Conservation (phyloP, 2,113 vertebrate genomes). For the Crocuta crocuta region DNA sequence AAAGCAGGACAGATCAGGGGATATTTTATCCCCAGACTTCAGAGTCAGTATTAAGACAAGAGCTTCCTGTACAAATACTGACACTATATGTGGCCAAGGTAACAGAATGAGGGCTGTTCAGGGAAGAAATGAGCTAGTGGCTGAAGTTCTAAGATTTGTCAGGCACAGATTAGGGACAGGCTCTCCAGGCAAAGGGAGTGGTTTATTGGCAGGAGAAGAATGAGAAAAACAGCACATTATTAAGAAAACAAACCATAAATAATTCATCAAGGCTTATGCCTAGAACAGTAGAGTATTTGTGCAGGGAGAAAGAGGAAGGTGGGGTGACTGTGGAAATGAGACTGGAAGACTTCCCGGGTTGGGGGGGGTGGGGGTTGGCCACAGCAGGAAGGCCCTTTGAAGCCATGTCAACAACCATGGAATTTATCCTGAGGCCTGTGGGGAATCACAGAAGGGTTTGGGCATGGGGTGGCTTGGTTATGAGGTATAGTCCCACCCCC, state of each 20-base stretch:
- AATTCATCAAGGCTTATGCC: background rate
- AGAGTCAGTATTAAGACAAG: background rate
- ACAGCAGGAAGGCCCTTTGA: background rate
- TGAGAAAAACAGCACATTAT: background rate
- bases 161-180: background rate
- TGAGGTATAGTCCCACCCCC: accelerated
- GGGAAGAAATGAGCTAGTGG: background rate
- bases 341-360: background rate
- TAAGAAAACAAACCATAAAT: background rate
- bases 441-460: background rate
- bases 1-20: background rate
- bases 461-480: background rate
- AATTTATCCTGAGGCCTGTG: background rate
- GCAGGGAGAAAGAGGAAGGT: background rate
- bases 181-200: background rate
- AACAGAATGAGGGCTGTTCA: background rate
- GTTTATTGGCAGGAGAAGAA: background rate
- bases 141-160: background rate
- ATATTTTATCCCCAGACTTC: background rate
- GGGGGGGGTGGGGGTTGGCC: too few species aligned
- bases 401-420: background rate
- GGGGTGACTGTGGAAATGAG: background rate
- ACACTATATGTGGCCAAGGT: background rate
- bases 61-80: background rate
- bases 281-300: background rate